Base-by-base conservation (phyloP, 2,888 invertebrate genomes). In the Plusia festucae region DNA sequence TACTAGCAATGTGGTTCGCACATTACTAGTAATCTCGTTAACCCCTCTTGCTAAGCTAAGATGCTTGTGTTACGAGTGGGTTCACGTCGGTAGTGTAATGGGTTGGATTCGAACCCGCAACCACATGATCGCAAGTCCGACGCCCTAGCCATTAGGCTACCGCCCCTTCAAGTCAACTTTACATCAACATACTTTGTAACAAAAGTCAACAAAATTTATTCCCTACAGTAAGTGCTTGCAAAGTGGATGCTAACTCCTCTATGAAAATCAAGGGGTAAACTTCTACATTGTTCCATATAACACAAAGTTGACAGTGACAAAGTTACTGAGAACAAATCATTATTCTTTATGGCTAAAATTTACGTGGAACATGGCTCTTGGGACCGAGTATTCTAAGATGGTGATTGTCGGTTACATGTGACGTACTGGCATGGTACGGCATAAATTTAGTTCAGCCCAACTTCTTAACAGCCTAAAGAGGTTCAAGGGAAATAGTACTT, bases 291-390 rank as follows among this genome's bases (percentile, higher is more conserved):
- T 60, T 54, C 60, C 53, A 57, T 53, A 70, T 66, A 70, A 67
- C 67, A 69, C 60, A 79, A 81, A 79, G 52, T 66, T 73, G 58
- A 70, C 66, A 67, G 60, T 68, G 67, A 70, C 53, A 71, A 73
- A 70, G 73, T 79, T 70, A 68, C 65, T 68, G 68, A 22, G 70
- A 79, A 83, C 86, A 86, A 88, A 87, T 86, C 82, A 85, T 88
- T 85, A 82, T 84, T 81, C 82, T 86, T 87, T 84, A 88, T 81
- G 82, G 79, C 68, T 74, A 67, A 80, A 87, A 87, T 85, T 87
- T 84, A 82, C 85, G 76, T 73, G 30, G 73, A 75, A 83, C 75
- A 75, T 81, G 78, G 70, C 85, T 84, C 82, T 60, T 40, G 85
- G 78, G 83, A 81, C 60, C 78, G 82, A 75, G 82, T 82, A 83